Evolutionary conservation across 64 coral and sea anemone genomes (phyloP).

Genomic region (Montipora efflorescens): DNA sequence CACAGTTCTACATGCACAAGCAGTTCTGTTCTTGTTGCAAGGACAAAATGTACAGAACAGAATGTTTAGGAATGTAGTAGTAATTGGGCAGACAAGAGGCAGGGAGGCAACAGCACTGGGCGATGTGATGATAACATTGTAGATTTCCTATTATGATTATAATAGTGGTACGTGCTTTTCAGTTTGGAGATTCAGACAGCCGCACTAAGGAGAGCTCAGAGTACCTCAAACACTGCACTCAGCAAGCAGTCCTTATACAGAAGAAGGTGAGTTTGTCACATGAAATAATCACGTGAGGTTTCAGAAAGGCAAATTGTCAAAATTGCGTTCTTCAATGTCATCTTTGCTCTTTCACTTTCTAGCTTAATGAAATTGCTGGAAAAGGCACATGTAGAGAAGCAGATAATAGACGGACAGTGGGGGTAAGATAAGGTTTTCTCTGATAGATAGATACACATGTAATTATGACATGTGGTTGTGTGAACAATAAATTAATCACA

Average conservation of each 20-base stretch:
- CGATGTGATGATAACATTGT: not conserved
- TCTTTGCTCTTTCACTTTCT: not conserved
- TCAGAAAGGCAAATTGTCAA: too few relatives aligned
- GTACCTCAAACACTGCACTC: constrained; percentile 90
- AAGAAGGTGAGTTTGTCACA: constrained; percentile 70
- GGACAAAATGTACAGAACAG: too few relatives aligned
- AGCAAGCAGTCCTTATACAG: constrained; percentile 95
- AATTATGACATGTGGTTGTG: too few relatives aligned
- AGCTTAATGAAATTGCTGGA: constrained; percentile 72
- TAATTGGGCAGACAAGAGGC: too few relatives aligned
- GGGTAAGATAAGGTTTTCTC: not conserved
- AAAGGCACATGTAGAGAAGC: constrained; percentile 31
- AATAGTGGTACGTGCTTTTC: not conserved
- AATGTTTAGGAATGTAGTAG: too few relatives aligned
- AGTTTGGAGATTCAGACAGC: constrained; percentile 95
- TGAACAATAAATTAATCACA: too few relatives aligned
- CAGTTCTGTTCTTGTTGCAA: too few relatives aligned
- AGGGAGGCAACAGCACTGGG: too few relatives aligned
- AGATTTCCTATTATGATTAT: not conserved
- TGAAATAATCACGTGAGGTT: not conserved
- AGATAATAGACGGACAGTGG: constrained; percentile 26
- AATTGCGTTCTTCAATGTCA: too few relatives aligned
- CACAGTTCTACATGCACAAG: too few relatives aligned
- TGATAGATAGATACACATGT: not conserved
- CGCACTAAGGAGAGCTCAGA: constrained; percentile 94